These are phyloP conservation scores for Lagria hirta DNA, from an alignment of 2,888 invertebrate species.

Conservation along the genomic window DNA sequence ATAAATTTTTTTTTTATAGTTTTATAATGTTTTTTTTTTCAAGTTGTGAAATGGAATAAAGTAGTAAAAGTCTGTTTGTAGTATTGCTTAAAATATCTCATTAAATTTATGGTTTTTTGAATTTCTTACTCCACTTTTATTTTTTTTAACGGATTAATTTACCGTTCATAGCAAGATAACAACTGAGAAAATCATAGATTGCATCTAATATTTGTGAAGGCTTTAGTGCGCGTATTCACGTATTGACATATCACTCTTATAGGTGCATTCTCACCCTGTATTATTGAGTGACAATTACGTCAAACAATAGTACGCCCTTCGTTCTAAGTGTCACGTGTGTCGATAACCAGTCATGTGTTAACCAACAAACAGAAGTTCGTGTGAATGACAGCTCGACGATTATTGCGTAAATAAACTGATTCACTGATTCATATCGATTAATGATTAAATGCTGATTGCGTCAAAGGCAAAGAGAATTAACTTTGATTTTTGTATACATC, in stretches of 20 bases:
- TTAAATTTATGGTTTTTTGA: no score
- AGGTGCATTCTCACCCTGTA: constrained; percentile 19
- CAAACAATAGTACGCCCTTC: constrained; percentile 30
- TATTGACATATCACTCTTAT: constrained; percentile 36
- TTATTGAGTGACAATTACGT: constrained; percentile 36
- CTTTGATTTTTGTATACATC: constrained; percentile 11
- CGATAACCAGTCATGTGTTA: constrained; percentile 39
- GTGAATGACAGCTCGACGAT: constrained; percentile 37
- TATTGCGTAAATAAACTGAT: constrained; percentile 41
- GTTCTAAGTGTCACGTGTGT: constrained; percentile 33
- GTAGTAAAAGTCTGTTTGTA: no score
- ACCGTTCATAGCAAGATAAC: no score
- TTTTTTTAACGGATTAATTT: no score
- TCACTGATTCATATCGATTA: constrained; percentile 24
- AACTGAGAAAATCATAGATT: no score
- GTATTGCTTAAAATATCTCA: no score
- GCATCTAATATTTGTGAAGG: no score
- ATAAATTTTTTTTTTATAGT: no score
- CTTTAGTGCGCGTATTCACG: constrained; percentile 14
- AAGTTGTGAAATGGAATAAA: no score
- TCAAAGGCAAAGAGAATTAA: constrained; percentile 21
- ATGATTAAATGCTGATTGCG: constrained; percentile 25
- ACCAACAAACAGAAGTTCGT: constrained; percentile 40
- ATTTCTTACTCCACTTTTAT: no score
- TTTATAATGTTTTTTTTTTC: no score